Evolutionary conservation across 2,888 invertebrate genomes (phyloP).

Genomic region (Plemyria rubiginata): DNA sequence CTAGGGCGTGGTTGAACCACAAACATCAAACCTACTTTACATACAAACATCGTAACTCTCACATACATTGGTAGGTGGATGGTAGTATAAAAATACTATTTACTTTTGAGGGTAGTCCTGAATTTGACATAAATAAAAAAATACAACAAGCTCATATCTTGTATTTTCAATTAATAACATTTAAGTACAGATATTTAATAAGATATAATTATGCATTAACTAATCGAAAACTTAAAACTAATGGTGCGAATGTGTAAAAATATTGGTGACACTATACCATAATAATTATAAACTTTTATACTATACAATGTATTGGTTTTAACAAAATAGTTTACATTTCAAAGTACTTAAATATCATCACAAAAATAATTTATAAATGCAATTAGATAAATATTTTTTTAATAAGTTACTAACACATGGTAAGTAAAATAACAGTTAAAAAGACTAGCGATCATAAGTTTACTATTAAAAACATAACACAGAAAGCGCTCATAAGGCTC

Average conservation of each 20-base stretch:
- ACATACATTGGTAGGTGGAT: too few species aligned
- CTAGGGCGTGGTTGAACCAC: too few species aligned
- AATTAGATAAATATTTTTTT: not conserved
- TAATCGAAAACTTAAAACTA: conserved; percentile 34
- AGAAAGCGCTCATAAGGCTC: conserved; percentile 46
- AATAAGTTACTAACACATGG: not conserved
- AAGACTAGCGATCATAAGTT: conserved; percentile 51
- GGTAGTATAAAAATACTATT: too few species aligned
- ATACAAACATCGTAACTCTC: too few species aligned
- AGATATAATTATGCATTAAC: conserved; percentile 53
- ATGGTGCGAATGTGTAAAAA: conserved; percentile 42
- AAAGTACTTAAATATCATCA: not conserved
- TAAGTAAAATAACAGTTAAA: conserved; percentile 24
- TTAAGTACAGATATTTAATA: conserved; percentile 69
- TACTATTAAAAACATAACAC: conserved; percentile 31
- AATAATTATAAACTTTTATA: conserved; percentile 1
- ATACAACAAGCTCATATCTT: too few species aligned
- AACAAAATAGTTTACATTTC: not conserved
- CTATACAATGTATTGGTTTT: conserved; percentile 10
- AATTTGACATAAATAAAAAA: too few species aligned
- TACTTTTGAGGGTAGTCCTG: not conserved
- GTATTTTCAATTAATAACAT: conserved; percentile 55
- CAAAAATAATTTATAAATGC: conserved; percentile 4
- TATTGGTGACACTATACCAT: conserved; percentile 17
- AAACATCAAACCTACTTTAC: too few species aligned